These are phyloP conservation scores for Athalia circularis DNA, from an alignment of 2,888 invertebrate genomes.

Conservation along the genomic window DNA sequence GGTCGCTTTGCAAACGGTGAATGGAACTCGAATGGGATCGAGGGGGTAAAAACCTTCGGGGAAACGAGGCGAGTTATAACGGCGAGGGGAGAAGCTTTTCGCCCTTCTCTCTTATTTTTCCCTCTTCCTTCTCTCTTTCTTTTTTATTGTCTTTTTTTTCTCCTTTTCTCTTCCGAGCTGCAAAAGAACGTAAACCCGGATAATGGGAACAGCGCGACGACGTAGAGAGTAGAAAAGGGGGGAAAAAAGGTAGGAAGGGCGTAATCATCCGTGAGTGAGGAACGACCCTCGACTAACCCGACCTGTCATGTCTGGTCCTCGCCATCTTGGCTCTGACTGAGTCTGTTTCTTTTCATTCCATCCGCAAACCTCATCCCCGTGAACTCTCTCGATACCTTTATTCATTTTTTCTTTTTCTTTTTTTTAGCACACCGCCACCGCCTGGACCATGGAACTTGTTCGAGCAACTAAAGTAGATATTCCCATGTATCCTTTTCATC, in stretches of 20 bases:
- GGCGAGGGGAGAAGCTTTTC: conserved; percentile 35
- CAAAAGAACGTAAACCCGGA: conserved; percentile 53
- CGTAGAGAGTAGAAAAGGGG: conserved; percentile 7
- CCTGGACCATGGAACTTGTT: too few relatives aligned
- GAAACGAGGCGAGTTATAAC: conserved; percentile 49
- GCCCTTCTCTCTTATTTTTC: background rate
- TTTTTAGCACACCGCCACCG: conserved; percentile 12
- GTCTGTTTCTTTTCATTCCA: conserved; percentile 18
- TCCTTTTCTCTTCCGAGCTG: conserved; percentile 40
- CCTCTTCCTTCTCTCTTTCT: background rate
- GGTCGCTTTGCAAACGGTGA: conserved; percentile 39
- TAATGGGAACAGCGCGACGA: conserved; percentile 39
- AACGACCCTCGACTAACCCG: conserved; percentile 36
- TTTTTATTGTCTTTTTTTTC: background rate
- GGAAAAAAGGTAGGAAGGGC: conserved; percentile 11
- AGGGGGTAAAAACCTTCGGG: conserved; percentile 46
- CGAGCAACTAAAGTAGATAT: too few relatives aligned
- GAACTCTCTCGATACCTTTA: conserved; percentile 30
- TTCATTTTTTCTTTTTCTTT: conserved; percentile 38
- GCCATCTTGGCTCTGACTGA: conserved; percentile 19
- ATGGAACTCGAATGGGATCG: conserved; percentile 29
- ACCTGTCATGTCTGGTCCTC: conserved; percentile 13
- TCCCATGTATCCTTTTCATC: too few relatives aligned
- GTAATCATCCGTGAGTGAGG: conserved; percentile 45
- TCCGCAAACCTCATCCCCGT: conserved; percentile 40